Conservation (phyloP, 2,113 vertebrate species). For the Paradoxurus hermaphroditus region DNA sequence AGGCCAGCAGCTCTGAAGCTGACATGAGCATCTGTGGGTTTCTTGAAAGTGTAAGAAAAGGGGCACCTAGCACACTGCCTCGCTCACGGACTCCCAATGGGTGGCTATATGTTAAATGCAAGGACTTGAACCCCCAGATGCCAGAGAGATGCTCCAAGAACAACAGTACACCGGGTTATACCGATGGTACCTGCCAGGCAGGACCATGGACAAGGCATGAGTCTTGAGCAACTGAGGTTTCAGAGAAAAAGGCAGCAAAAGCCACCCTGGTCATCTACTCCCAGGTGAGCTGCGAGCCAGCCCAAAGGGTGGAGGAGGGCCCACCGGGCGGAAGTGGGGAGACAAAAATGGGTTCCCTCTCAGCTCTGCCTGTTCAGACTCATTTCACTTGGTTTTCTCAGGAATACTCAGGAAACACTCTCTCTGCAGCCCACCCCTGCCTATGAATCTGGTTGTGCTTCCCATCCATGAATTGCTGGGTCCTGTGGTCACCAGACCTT, state of each 20-base stretch:
- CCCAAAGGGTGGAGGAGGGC: rapidly evolving
- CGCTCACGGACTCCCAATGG: no score
- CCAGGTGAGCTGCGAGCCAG: rapidly evolving
- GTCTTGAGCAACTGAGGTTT: rapidly evolving
- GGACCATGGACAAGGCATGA: rapidly evolving
- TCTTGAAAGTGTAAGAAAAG: not conserved
- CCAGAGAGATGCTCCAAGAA: rapidly evolving
- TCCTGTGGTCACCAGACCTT: slow-evolving; percentile 70
- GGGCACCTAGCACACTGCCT: rapidly evolving
- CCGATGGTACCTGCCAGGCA: no score
- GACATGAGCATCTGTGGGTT: no score
- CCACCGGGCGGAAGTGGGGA: not conserved
- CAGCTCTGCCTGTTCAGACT: not conserved
- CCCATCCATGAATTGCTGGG: not conserved
- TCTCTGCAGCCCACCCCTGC: not conserved
- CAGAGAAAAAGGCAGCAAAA: not conserved
- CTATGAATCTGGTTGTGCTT: not conserved
- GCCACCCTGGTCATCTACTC: not conserved
- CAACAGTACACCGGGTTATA: rapidly evolving
- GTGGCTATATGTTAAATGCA: no score
- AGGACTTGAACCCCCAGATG: not conserved
- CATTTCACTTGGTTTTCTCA: not conserved
- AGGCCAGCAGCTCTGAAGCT: not conserved
- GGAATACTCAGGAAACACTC: rapidly evolving
- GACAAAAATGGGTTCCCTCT: not conserved